Percentiles rank a stretch among this genome's conserved stretches.
Evolutionary conservation across 1,140 invertebrate genomes (phyloP).

Genomic region (Heliconius himera): DNA sequence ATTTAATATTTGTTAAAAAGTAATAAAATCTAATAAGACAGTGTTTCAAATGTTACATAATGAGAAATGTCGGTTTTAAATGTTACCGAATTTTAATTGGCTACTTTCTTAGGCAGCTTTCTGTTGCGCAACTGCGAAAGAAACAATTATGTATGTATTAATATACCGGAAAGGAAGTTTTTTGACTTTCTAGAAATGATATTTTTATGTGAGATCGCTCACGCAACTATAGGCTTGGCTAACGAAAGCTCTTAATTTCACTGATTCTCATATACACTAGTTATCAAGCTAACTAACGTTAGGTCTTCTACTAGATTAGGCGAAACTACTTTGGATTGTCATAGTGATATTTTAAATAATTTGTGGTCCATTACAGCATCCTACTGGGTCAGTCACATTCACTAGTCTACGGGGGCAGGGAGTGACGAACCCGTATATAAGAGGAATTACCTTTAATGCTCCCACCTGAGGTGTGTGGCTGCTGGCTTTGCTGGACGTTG

Average conservation of each 20-base stretch:
- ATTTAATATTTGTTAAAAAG: not conserved
- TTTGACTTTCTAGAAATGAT: slow-evolving; percentile 65
- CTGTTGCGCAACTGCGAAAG: slow-evolving; percentile 66
- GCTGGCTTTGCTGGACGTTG: slow-evolving; percentile 85
- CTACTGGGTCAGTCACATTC: slow-evolving; percentile 6
- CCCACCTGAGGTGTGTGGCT: slow-evolving; percentile 89
- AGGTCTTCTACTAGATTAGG: too few relatives aligned
- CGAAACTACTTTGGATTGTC: too few relatives aligned
- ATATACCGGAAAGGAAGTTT: slow-evolving; percentile 70
- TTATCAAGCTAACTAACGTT: too few relatives aligned
- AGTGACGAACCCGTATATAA: slow-evolving; percentile 50
- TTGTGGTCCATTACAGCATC: not conserved
- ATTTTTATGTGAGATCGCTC: slow-evolving; percentile 58
- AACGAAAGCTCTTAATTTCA: not conserved
- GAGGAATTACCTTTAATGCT: slow-evolving; percentile 90
- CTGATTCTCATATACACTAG: not conserved
- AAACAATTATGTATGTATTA: slow-evolving; percentile 77
- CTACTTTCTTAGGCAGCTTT: slow-evolving; percentile 67
- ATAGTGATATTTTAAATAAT: too few relatives aligned
- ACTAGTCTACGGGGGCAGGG: slow-evolving; percentile 1
- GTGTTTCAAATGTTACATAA: slow-evolving; percentile 9
- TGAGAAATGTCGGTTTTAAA: slow-evolving; percentile 33
- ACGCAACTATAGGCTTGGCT: slow-evolving; percentile 46
- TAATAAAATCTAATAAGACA: slow-evolving; percentile 29
- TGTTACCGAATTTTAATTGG: slow-evolving; percentile 75